Evolutionary conservation across 2,797 vertebrate genomes (phyloP).

Genomic region (Sebastes iracundus): DNA sequence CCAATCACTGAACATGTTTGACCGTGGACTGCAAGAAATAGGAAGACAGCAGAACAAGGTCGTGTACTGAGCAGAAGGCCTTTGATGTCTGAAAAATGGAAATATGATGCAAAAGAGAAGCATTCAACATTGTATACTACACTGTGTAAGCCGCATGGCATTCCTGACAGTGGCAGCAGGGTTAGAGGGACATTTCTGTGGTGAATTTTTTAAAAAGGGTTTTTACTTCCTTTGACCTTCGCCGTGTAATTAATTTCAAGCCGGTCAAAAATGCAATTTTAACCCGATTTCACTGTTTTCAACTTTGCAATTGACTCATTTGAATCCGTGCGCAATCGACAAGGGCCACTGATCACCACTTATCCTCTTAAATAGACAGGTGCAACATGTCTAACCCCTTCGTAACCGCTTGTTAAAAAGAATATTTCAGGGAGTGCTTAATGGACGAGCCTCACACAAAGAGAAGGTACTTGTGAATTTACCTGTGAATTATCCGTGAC

Average conservation of each 20-base stretch:
- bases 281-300: conserved; percentile 34
- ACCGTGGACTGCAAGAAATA: conserved; percentile 40
- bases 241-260: conserved; percentile 42
- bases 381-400: conserved; percentile 12
- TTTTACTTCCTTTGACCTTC: conserved; percentile 21
- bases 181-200: not conserved
- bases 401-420: conserved; percentile 25
- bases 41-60: conserved; percentile 48
- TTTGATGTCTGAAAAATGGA: conserved; percentile 56
- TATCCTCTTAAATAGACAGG: conserved; percentile 28
- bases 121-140: conserved; percentile 8
- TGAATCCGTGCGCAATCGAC: conserved; percentile 19
- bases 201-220: not conserved
- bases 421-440: conserved; percentile 44
- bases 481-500: conserved; percentile 52
- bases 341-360: conserved; percentile 32
- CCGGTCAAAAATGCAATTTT: conserved; percentile 16
- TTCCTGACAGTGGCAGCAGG: not conserved
- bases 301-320: conserved; percentile 30
- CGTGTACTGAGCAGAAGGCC: conserved; percentile 9
- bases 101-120: conserved; percentile 55
- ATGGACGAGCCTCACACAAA: conserved; percentile 26
- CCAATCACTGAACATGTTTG: conserved; percentile 62
- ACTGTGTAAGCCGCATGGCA: not conserved
- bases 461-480: conserved; percentile 40